Percentiles rank a stretch among this genome's conserved stretches.
Conservation (phyloP, 2,113 vertebrate genomes). For the Lynx canadensis region DNA sequence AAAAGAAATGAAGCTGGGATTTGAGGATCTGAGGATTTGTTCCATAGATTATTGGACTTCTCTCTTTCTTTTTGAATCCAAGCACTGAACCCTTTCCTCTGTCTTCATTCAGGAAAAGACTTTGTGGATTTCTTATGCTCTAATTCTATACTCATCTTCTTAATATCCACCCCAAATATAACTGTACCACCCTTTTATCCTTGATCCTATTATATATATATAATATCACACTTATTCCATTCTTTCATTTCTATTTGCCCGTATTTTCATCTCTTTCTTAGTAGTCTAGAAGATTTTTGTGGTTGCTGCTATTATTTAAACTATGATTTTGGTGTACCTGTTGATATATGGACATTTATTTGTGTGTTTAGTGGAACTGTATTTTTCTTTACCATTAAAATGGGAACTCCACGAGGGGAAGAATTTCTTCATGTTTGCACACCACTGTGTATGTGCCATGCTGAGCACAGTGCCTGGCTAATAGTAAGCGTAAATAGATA, state of each 20-base stretch:
- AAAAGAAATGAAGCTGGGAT: neutral
- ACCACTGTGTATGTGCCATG: neutral
- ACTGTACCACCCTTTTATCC: neutral
- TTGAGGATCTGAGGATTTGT: neutral
- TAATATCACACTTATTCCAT: neutral
- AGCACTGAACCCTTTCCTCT: neutral
- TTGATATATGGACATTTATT: neutral
- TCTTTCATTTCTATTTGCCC: neutral
- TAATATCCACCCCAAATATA: neutral
- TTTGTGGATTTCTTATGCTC: neutral
- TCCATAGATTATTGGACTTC: neutral
- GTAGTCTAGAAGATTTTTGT: neutral
- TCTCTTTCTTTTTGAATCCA: neutral
- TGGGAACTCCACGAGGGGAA: neutral
- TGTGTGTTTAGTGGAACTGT: neutral
- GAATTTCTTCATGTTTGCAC: neutral
- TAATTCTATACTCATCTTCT: neutral
- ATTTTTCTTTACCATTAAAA: slow-evolving; percentile 35
- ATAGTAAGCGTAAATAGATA: neutral
- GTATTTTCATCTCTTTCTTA: neutral
- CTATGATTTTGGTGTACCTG: neutral
- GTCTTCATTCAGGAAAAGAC: neutral
- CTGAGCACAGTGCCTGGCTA: neutral
- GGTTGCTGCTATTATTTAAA: neutral
- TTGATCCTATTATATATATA: neutral